Conservation (phyloP, 2,888 invertebrate species). For the Scaptomyza reducta region DNA sequence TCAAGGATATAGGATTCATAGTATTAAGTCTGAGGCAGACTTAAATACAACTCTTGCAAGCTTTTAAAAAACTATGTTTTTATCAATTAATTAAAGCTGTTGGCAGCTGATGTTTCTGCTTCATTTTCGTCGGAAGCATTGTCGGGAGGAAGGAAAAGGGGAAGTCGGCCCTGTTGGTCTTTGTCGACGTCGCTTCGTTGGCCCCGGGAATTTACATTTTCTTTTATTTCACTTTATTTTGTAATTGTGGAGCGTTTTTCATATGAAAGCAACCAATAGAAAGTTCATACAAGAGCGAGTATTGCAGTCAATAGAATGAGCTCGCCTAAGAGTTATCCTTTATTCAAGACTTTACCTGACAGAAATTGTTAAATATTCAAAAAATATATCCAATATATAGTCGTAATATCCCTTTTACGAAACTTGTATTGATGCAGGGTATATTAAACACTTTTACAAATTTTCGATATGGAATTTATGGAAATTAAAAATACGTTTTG, state of each 20-base stretch:
- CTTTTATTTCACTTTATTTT: conserved; percentile 36
- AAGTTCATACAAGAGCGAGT: conserved; percentile 1
- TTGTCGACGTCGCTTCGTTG: conserved; percentile 21
- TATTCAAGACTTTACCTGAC: too few species aligned
- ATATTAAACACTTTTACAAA: conserved; percentile 44
- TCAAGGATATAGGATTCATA: neutral
- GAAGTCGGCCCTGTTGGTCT: too few species aligned
- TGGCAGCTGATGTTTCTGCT: neutral
- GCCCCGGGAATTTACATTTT: conserved; percentile 53
- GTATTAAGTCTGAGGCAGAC: conserved; percentile 29
- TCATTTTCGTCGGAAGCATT: too few species aligned
- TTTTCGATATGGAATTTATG: conserved; percentile 72
- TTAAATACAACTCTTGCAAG: conserved; percentile 61
- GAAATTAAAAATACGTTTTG: conserved; percentile 63
- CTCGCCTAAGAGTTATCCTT: neutral
- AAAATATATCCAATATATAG: too few species aligned
- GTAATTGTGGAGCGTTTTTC: conserved; percentile 30
- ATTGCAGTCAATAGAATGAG: neutral
- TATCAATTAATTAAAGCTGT: conserved; percentile 37
- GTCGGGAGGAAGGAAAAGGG: neutral
- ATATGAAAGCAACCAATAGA: conserved; percentile 12
- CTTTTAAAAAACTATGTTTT: conserved; percentile 44
- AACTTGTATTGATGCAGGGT: neutral
- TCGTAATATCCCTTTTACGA: neutral
- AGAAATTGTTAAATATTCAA: neutral